Percentiles rank a stretch among this genome's conserved stretches.
Evolutionary conservation across 2,888 invertebrate species (phyloP).

Genomic region (Halocaridina rubra): DNA sequence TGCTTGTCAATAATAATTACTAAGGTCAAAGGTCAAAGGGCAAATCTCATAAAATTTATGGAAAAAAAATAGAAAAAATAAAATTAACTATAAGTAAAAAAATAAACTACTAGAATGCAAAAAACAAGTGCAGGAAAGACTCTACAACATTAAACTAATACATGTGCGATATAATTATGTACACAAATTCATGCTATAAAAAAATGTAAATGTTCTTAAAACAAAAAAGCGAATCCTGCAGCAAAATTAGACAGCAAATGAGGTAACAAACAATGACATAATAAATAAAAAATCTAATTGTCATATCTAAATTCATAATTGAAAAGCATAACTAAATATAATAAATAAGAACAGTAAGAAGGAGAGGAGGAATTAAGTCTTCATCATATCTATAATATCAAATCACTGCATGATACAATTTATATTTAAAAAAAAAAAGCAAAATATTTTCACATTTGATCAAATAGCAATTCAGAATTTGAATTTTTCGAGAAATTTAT

Average conservation of each 20-base stretch:
- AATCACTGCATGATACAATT: no score
- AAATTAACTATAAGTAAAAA: no score
- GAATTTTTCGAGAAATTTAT: no score
- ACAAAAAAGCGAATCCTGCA: slow-evolving; percentile 37
- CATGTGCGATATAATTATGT: no score
- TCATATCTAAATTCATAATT: neutral
- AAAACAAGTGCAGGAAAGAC: neutral
- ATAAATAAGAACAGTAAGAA: slow-evolving; percentile 12
- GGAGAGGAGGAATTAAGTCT: neutral
- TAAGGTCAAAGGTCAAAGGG: slow-evolving; percentile 19
- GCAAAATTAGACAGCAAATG: slow-evolving; percentile 45
- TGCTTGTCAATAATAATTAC: slow-evolving; percentile 32
- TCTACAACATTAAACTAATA: slow-evolving; percentile 13
- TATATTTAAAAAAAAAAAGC: no score
- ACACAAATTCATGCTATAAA: slow-evolving; percentile 36
- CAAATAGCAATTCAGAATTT: no score
- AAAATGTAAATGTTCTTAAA: slow-evolving; percentile 13
- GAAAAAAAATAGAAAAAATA: no score
- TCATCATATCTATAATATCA: no score
- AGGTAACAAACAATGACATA: no score
- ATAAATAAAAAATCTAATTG: no score
- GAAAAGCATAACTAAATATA: slow-evolving; percentile 20
- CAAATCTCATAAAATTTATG: slow-evolving; percentile 18
- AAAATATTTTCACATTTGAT: no score
- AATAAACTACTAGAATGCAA: no score